A percentile compares a stretch with the other conserved stretches of the same genome.
Conservation (phyloP, 2,888 invertebrate genomes). For the Petrolisthes manimaculis region DNA sequence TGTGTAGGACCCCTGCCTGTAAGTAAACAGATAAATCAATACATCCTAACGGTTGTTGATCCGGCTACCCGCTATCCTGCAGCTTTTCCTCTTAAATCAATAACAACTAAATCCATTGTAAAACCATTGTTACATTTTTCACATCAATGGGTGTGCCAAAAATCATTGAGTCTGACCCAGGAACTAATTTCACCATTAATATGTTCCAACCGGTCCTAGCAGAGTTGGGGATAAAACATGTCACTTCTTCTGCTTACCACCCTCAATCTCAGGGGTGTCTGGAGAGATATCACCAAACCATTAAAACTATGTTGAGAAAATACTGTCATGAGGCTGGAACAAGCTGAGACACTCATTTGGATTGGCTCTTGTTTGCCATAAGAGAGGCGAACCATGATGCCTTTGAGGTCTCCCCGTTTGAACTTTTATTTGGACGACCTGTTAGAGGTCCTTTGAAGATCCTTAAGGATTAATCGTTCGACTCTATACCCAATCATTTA, state of each 20-base stretch:
- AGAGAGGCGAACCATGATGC: not conserved
- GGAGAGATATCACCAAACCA: not conserved
- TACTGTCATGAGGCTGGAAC: not conserved
- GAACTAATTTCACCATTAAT: not conserved
- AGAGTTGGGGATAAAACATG: constrained; percentile 20
- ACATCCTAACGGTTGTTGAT: not conserved
- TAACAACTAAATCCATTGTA: not conserved
- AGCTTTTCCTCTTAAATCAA: no score
- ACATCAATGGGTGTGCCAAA: not conserved
- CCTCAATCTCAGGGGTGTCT: not conserved
- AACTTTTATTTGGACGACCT: not conserved
- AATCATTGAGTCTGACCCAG: not conserved
- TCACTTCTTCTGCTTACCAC: constrained; percentile 11
- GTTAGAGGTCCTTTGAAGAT: not conserved
- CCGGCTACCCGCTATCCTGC: not conserved
- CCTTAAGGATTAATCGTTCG: not conserved
- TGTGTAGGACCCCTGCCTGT: not conserved
- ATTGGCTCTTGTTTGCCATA: not conserved
- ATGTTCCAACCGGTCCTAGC: not conserved
- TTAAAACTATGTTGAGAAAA: not conserved
- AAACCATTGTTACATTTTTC: not conserved
- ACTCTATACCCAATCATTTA: not conserved
- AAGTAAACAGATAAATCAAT: not conserved
- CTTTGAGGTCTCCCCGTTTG: not conserved
- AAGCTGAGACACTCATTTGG: not conserved